Evolutionary conservation across 2,113 vertebrate genomes (phyloP), one percentile per base, ranked within the genome.

Genomic region (Sceloporus tristichus): DNA sequence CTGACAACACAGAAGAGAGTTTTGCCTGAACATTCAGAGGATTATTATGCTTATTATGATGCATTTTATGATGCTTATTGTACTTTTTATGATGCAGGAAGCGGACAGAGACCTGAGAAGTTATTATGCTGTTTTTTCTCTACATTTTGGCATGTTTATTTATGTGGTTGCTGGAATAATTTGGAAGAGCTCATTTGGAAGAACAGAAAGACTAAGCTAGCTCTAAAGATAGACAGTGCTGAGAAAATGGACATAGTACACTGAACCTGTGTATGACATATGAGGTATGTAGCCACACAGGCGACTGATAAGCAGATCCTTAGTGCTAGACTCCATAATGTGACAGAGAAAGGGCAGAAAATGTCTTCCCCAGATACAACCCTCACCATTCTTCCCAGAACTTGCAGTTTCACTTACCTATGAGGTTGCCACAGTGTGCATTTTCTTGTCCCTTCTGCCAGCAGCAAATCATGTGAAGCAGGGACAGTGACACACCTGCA

Each of bases 401-500:
- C 0, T 5, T 59, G 53, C 5, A n/a, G 34, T 6, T 75, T 81
- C 11, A n/a, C 40, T 77, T 77, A 83, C 81, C 73, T 54, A 62
- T 68, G n/a, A 68, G 48, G 23, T 40, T 74, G 54, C 75, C 80
- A 76, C 27, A 62, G n/a, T 65, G 34, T 53, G 21, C 21, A 34
- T 56, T 78, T 42, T 77, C 38, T 82, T 34, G 29, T 19, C 21
- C 62, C 14, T 62, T 83, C n/a, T 66, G 73, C 62, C 81, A 84
- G 80, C 59, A 83, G 80, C 48, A 83, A 53, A 77, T 77, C n/a
- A 68, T 54, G 48, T 56, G 42, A 34, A 68, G 14, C 73, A 83
- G n/a, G 62, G n/a, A 25, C 48, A 40, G 23, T 83, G 80, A 34
- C n/a, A 54, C 53, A n/a, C 23, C 40, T 70, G 62, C 34, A 54